Evolutionary conservation across 2,888 invertebrate genomes (phyloP).

Genomic region (Polyommatus icarus): DNA sequence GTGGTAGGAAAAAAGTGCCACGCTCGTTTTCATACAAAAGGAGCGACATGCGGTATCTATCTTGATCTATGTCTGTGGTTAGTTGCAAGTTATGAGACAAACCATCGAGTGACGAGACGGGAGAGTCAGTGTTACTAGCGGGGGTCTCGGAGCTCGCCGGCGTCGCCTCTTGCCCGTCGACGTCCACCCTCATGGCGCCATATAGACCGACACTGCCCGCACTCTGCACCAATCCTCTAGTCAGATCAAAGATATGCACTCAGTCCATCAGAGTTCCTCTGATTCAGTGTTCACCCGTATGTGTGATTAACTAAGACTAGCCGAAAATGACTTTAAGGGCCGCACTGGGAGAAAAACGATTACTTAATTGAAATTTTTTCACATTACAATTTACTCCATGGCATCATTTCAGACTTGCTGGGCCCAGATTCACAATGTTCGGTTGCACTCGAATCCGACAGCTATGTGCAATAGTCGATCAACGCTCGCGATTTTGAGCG

Average conservation of each 20-base stretch:
- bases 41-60: too few species aligned
- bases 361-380: too few species aligned
- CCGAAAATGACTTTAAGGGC: too few species aligned
- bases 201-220: slow-evolving; percentile 43
- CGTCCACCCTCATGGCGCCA: slow-evolving; percentile 52
- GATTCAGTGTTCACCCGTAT: background rate
- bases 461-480: too few species aligned
- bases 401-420: too few species aligned
- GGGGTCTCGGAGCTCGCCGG: slow-evolving; percentile 54
- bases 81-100: slow-evolving; percentile 51
- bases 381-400: too few species aligned
- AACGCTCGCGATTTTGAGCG: background rate
- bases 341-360: background rate
- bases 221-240: slow-evolving; percentile 40
- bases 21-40: too few species aligned
- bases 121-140: slow-evolving; percentile 73
- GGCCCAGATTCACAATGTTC: too few species aligned
- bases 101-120: slow-evolving; percentile 73
- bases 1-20: too few species aligned
- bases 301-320: too few species aligned
- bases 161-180: slow-evolving; percentile 60
- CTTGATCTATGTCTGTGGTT: background rate
- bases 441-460: too few species aligned
- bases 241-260: slow-evolving; percentile 29
- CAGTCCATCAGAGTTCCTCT: background rate